Evolutionary conservation across 2,888 invertebrate species (phyloP), one percentile per base, ranked within the genome.

Genomic region (Epirrita christyi): DNA sequence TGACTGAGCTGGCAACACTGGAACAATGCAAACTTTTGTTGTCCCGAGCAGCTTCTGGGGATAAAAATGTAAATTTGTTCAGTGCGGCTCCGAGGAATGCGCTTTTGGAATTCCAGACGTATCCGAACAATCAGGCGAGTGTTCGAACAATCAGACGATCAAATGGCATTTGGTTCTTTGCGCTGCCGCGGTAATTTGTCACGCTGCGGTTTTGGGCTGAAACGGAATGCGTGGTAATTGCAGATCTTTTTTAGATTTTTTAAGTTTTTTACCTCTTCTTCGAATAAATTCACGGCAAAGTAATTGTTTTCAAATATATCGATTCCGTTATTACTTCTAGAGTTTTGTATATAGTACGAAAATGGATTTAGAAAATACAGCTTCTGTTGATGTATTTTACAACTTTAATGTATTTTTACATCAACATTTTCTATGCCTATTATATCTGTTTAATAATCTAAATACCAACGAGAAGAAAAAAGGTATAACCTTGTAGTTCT

Each of bases 1-100:
- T 37, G 32, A 27, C 48, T 37, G 41, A 44, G 27, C 28, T 43
- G 42, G 57, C 43, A 52, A 43, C 44, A 48, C 51, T 43, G 43
- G 43, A 52, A 47, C 56, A 43, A 52, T 75, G 75, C 77, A 80
- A 86, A 83, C 77, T 85, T 85, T 80, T 79, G 81, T 78, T 81
- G 79, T 81, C 75, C 67, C 73, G 78, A 82, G 80, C 78, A n/a
- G 5, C 81, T 75, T 79, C 78, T 76, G 75, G 71, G 78, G 84
- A 86, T 84, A 85, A 85, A 86, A 85, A 86, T 86, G 83, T 80
- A 86, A 86, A 86, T 86, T 78, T 81, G 82, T 81, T 80, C 74
- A 76, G 76, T 72, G 80, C 66, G 77, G 78, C 71, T 67, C 68
- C 63, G 63, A 68, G 61, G 78, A 78, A 80, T 75, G 73, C 69